A percentile compares a stretch with the other conserved stretches of the same genome.
phyloP scores from a whole-genome alignment of 2,113 vertebrate genomes.

The Rousettus leschenaultii region DNA sequence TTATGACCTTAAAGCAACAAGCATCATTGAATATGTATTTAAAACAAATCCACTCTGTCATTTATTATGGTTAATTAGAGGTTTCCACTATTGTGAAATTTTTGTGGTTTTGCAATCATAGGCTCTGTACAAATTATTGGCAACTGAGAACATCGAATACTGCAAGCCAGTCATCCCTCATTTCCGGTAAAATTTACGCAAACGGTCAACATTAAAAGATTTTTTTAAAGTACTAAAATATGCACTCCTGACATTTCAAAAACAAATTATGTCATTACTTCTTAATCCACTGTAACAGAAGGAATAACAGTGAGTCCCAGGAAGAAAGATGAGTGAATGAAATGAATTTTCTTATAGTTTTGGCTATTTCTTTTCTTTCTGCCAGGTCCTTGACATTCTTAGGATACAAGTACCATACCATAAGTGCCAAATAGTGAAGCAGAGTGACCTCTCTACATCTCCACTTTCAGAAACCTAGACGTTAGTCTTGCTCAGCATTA shows the following conservation, averaged over 20 bases:
- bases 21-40: background rate
- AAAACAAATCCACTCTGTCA: background rate
- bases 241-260: background rate
- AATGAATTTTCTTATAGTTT: background rate
- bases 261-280: constrained; percentile 48
- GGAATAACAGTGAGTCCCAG: background rate
- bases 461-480: background rate
- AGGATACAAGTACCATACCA: background rate
- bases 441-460: background rate
- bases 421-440: fast-evolving
- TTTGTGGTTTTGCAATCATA: constrained; percentile 60
- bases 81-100: constrained; percentile 53
- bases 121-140: constrained; percentile 39
- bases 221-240: background rate
- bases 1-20: background rate
- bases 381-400: background rate
- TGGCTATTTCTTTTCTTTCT: background rate
- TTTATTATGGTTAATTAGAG: constrained; percentile 49
- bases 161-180: background rate
- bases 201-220: constrained; percentile 5
- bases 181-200: constrained; percentile 19
- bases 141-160: background rate
- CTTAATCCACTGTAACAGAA: background rate
- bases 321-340: background rate
- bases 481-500: background rate